Percentiles rank a stretch among this genome's conserved stretches.
phyloP scores from a whole-genome alignment of 1,140 invertebrate genomes.

The Aradophagus sp. region DNA sequence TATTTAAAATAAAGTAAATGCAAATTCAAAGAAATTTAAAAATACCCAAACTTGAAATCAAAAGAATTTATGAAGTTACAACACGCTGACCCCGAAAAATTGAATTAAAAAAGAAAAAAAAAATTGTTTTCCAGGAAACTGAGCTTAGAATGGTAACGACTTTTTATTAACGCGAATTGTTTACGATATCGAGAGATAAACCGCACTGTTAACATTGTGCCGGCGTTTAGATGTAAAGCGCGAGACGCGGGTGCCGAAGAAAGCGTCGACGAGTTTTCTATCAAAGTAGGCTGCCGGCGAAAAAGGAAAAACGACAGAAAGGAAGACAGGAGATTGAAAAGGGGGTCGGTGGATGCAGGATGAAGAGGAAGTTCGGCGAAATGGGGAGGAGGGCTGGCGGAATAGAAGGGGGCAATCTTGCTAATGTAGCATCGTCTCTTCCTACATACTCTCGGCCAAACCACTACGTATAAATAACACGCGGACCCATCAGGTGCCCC shows the following conservation, averaged over 20 bases:
- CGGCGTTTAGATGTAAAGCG: slow-evolving; percentile 29
- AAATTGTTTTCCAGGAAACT: too few relatives aligned
- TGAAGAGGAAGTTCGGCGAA: slow-evolving; percentile 36
- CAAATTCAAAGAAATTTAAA: too few relatives aligned
- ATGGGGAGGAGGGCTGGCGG: slow-evolving; percentile 17
- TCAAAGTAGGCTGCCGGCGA: slow-evolving; percentile 53
- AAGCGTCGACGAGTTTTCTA: slow-evolving; percentile 41
- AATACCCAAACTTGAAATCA: too few relatives aligned
- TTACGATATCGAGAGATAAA: neutral
- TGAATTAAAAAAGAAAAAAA: too few relatives aligned
- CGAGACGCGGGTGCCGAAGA: slow-evolving; percentile 28
- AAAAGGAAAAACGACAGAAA: slow-evolving; percentile 49
- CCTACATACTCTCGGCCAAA: slow-evolving; percentile 61
- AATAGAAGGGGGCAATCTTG: slow-evolving; percentile 66
- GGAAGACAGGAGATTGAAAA: slow-evolving; percentile 56
- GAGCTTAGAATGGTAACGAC: neutral
- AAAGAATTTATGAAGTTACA: too few relatives aligned
- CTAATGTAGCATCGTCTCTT: slow-evolving; percentile 68
- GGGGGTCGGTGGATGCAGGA: slow-evolving; percentile 49
- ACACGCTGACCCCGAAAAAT: too few relatives aligned
- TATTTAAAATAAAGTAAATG: too few relatives aligned
- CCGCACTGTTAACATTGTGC: slow-evolving; percentile 2
- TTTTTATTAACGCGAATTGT: neutral
- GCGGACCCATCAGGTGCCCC: slow-evolving; percentile 58
- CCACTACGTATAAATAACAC: slow-evolving; percentile 67